Evolutionary conservation across 2,888 invertebrate species (phyloP).

Genomic region (Clepsis dumicolana): DNA sequence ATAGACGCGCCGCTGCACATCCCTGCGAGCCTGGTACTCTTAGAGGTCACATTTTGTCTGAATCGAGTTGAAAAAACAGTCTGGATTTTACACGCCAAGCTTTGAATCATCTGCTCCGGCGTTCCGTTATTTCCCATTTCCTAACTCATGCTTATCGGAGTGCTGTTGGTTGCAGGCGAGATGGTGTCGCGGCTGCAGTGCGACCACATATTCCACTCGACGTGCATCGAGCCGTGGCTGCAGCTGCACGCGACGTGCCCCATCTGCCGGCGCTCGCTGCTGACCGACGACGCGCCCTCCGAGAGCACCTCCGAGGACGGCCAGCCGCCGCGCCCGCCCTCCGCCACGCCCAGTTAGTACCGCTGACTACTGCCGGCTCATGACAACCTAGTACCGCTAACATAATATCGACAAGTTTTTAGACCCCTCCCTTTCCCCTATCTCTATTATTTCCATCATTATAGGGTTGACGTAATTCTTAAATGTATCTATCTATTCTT

Average conservation of each 20-base stretch:
- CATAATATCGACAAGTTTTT: background rate
- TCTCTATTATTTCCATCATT: background rate
- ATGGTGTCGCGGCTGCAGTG: constrained; percentile 92
- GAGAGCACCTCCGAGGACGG: constrained; percentile 43
- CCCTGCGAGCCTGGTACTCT: too few species aligned
- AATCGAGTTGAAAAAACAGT: too few species aligned
- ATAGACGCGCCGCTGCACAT: too few species aligned
- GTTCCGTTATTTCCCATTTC: too few species aligned
- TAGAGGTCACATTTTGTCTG: too few species aligned
- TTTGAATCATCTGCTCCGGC: too few species aligned
- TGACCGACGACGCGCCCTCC: constrained; percentile 52
- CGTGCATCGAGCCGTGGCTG: constrained; percentile 98
- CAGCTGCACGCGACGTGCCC: constrained; percentile 98
- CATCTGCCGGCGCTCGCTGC: constrained; percentile 91
- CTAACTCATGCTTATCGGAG: too few species aligned
- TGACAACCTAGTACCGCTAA: constrained; percentile 4
- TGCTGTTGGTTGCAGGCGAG: constrained; percentile 82
- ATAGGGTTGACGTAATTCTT: background rate
- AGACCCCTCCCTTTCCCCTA: background rate
- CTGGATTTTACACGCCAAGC: too few species aligned
- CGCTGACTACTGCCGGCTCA: background rate
- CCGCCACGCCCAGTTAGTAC: constrained; percentile 42
- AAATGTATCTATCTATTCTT: too few species aligned
- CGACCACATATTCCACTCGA: constrained; percentile 96
- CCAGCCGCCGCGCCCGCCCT: constrained; percentile 15